Conservation (phyloP, 2,113 vertebrate species). For the Apteryx mantelli region DNA sequence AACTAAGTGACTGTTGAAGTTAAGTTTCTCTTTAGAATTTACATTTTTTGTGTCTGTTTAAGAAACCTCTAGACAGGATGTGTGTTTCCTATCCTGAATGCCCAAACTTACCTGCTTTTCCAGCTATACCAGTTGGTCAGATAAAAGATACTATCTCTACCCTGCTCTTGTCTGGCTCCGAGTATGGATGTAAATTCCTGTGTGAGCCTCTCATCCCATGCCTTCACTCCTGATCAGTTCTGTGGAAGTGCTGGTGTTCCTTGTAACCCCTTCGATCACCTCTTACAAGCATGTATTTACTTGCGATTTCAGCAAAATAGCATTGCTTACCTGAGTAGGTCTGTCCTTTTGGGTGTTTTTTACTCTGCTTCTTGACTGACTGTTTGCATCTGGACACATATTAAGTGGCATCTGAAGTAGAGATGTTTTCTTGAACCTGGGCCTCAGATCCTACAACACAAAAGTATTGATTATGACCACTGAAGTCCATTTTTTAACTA, state of each 20-base stretch:
- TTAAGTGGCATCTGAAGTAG: neutral
- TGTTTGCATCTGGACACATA: neutral
- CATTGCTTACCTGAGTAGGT: neutral
- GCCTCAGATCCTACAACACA: neutral
- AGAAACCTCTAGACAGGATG: neutral
- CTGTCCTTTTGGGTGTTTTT: neutral
- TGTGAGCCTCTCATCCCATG: rapidly evolving
- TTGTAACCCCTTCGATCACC: neutral
- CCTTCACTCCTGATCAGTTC: neutral
- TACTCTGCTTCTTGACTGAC: neutral
- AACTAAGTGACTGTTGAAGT: neutral
- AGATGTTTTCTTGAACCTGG: neutral
- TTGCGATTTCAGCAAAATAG: neutral
- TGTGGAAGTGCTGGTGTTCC: neutral
- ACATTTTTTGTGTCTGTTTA: neutral
- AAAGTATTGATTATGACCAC: neutral
- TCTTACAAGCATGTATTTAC: neutral
- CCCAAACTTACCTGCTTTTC: neutral
- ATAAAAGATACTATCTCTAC: neutral
- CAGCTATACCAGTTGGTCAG: neutral
- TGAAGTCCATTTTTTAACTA: neutral
- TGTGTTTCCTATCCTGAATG: neutral
- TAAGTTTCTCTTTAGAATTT: neutral
- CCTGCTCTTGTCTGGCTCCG: neutral
- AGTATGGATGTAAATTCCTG: neutral